A percentile compares a stretch with the other conserved stretches of the same genome.
phyloP scores from a whole-genome alignment of 2,888 invertebrate genomes.

The Linyphia triangularis region DNA sequence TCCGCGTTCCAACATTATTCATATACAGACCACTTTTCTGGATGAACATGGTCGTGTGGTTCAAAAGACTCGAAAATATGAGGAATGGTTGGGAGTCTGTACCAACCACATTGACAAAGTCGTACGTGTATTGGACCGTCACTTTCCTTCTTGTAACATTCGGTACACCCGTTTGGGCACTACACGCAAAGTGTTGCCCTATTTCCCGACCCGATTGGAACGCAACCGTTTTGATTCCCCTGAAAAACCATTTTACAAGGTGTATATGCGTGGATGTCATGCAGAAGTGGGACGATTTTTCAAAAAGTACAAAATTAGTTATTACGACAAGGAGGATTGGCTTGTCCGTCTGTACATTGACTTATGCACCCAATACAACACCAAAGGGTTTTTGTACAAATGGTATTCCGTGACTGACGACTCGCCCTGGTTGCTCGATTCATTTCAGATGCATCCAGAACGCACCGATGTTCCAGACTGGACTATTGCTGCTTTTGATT shows the following conservation, averaged over 20 bases:
- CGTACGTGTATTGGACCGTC: no score
- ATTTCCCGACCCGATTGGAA: no score
- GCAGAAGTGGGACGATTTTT: constrained; percentile 20
- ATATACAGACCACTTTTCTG: no score
- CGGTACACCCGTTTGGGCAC: no score
- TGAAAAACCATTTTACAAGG: constrained; percentile 49
- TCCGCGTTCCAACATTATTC: no score
- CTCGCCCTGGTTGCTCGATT: background rate
- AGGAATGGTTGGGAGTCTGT: no score
- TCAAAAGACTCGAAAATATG: no score
- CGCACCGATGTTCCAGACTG: background rate
- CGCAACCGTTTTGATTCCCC: no score
- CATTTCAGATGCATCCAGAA: background rate
- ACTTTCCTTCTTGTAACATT: no score
- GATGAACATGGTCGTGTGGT: no score
- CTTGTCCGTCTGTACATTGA: constrained; percentile 30
- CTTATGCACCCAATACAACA: background rate
- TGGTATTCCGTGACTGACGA: constrained; percentile 11
- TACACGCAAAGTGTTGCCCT: no score
- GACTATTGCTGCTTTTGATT: constrained; percentile 32
- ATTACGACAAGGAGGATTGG: constrained; percentile 28
- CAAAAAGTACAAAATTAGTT: constrained; percentile 21
- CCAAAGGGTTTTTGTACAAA: constrained; percentile 29
- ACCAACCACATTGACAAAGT: no score
- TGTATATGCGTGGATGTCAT: background rate